Conservation (phyloP, 2,888 invertebrate species). For the Pelosia muscerda region DNA sequence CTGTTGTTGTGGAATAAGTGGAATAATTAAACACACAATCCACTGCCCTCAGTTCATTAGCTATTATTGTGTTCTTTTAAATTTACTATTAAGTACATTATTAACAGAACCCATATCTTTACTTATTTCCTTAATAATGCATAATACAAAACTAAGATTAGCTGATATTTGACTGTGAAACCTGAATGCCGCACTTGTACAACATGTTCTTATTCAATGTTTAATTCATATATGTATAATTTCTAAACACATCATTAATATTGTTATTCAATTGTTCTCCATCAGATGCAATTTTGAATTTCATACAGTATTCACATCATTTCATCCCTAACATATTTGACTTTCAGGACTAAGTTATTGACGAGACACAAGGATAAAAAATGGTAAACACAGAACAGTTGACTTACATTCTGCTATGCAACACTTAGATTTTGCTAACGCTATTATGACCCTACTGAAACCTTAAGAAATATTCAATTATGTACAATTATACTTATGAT, state of each 20-base stretch:
- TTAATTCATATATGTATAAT: conserved; percentile 1
- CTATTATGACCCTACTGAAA: conserved; percentile 57
- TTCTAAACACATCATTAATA: conserved; percentile 2
- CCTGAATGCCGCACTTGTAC: conserved; percentile 5
- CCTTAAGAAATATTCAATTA: conserved; percentile 34
- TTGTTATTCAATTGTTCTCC: conserved; percentile 12
- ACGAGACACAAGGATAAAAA: conserved; percentile 94
- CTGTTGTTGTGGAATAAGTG: conserved; percentile 8
- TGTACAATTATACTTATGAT: conserved; percentile 22
- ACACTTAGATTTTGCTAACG: conserved; percentile 69
- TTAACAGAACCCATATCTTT: neutral
- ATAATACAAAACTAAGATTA: neutral
- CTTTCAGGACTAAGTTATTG: conserved; percentile 95
- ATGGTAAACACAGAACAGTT: conserved; percentile 89
- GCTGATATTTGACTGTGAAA: conserved; percentile 3
- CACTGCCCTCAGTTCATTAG: neutral
- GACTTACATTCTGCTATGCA: conserved; percentile 72
- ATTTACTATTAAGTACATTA: neutral
- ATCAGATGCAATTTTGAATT: conserved; percentile 43
- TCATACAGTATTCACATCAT: conserved; percentile 71
- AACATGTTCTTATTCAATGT: conserved; percentile 8
- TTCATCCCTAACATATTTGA: conserved; percentile 85
- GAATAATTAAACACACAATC: neutral
- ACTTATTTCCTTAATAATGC: neutral
- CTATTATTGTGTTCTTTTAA: neutral